Conservation (phyloP, 2,113 vertebrate genomes). For the Lipophrys pholis region DNA sequence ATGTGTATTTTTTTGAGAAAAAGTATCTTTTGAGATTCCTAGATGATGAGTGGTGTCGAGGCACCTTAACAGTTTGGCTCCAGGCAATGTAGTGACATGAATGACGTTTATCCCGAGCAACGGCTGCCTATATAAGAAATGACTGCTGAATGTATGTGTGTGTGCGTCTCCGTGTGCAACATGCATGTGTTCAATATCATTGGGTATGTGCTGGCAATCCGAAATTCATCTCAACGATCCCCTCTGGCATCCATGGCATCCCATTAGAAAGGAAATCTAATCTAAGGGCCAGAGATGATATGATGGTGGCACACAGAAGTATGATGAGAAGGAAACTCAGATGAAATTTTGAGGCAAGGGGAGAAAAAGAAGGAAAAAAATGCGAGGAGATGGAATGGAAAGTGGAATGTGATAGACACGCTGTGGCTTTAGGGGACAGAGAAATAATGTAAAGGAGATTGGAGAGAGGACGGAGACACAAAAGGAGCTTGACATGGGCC, state of each 20-base stretch:
- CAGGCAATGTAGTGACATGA: constrained; percentile 46
- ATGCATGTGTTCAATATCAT: constrained; percentile 11
- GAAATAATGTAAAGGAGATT: constrained; percentile 47
- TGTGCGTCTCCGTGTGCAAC: constrained; percentile 14
- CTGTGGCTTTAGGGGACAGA: constrained; percentile 42
- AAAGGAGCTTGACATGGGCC: constrained; percentile 27
- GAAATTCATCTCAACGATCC: constrained; percentile 58
- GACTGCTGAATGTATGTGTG: constrained; percentile 13
- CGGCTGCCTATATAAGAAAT: constrained; percentile 37
- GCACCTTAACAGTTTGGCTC: constrained; percentile 33
- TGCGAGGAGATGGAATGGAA: constrained; percentile 21
- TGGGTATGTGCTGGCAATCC: constrained; percentile 9
- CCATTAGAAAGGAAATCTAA: constrained; percentile 65
- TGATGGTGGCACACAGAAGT: constrained; percentile 49
- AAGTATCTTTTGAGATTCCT: constrained; percentile 14
- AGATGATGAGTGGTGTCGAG: constrained; percentile 50
- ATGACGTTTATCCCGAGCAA: constrained; percentile 47
- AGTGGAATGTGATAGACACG: constrained; percentile 44
- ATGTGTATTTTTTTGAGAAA: constrained; percentile 10
- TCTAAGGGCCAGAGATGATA: constrained; percentile 65
- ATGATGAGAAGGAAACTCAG: constrained; percentile 44
- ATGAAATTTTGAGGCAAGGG: constrained; percentile 47
- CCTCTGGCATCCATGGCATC: constrained; percentile 59
- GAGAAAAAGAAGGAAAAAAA: neutral
- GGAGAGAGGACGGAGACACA: constrained; percentile 37